A percentile compares a stretch with the other conserved stretches of the same genome.
phyloP scores from a whole-genome alignment of 2,113 vertebrate species.

The Turdus rufiventris region DNA sequence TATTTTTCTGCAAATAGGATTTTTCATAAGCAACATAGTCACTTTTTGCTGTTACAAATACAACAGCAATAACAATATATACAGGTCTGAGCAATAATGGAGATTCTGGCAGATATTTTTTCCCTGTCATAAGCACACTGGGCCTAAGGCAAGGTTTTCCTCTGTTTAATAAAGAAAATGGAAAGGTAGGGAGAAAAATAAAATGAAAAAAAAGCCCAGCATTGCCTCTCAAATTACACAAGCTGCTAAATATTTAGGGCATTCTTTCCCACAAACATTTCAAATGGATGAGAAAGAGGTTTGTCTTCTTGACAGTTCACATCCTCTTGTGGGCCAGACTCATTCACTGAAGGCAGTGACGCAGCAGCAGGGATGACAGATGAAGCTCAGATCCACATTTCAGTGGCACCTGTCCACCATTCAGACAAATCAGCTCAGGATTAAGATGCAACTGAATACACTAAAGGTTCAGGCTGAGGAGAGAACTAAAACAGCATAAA shows the following conservation, averaged over 20 bases:
- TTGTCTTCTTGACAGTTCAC: constrained; percentile 47
- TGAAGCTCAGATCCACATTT: neutral
- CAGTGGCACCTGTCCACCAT: neutral
- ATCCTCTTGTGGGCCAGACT: constrained; percentile 7
- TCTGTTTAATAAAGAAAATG: constrained; percentile 55
- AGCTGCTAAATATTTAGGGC: constrained; percentile 60
- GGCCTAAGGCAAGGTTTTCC: constrained; percentile 31
- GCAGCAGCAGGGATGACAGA: neutral
- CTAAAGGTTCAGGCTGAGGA: neutral
- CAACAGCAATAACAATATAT: constrained; percentile 6
- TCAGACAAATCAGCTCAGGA: constrained; percentile 25
- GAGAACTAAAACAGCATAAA: neutral
- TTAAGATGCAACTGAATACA: neutral
- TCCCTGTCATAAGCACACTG: neutral
- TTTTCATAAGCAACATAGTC: neutral
- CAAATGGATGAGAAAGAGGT: constrained; percentile 16
- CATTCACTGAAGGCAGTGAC: neutral
- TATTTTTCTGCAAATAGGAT: neutral
- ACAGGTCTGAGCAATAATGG: constrained; percentile 1
- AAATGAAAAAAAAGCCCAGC: neutral
- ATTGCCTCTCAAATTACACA: constrained; percentile 41
- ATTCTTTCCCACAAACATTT: constrained; percentile 42
- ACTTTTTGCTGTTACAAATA: constrained; percentile 13
- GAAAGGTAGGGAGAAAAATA: constrained; percentile 17
- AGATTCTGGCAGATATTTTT: constrained; percentile 18